phyloP scores from a whole-genome alignment of 1,140 invertebrate species.

The Halesus radiatus region DNA sequence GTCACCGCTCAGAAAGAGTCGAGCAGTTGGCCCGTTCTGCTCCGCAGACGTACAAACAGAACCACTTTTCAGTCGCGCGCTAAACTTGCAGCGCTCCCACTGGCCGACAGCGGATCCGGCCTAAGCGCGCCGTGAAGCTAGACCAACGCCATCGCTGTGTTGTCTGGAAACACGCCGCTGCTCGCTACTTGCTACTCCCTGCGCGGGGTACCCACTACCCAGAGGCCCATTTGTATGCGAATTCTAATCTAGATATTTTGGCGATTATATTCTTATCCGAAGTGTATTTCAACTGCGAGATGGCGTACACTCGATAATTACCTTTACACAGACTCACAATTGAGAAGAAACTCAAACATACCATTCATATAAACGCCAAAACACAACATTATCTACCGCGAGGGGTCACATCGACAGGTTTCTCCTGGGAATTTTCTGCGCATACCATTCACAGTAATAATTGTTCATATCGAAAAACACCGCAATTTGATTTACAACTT shows the following conservation, averaged over 20 bases:
- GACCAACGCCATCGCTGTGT: slow-evolving; percentile 39
- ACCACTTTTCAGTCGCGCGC: slow-evolving; percentile 13
- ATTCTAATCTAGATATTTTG: slow-evolving; percentile 30
- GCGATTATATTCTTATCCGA: neutral
- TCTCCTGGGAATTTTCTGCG: slow-evolving; percentile 31
- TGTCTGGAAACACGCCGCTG: slow-evolving; percentile 20
- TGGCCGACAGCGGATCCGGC: slow-evolving; percentile 6
- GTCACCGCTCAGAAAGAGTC: neutral
- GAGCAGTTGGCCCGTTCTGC: neutral
- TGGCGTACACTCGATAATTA: neutral
- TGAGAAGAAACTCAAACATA: neutral
- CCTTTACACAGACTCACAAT: neutral
- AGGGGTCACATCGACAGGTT: slow-evolving; percentile 7
- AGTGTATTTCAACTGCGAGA: too few species aligned
- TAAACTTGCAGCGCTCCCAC: neutral
- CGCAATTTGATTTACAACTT: neutral
- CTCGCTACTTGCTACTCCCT: slow-evolving; percentile 12
- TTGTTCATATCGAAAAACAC: neutral
- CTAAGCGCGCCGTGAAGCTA: slow-evolving; percentile 34
- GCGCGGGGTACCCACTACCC: neutral
- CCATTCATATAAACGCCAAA: neutral
- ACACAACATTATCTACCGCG: neutral
- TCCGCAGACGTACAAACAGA: neutral
- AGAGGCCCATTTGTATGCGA: slow-evolving; percentile 38
- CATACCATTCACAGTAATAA: slow-evolving; percentile 12